phyloP scores from a whole-genome alignment of 2,113 vertebrate genomes.

The Macrotis lagotis region DNA sequence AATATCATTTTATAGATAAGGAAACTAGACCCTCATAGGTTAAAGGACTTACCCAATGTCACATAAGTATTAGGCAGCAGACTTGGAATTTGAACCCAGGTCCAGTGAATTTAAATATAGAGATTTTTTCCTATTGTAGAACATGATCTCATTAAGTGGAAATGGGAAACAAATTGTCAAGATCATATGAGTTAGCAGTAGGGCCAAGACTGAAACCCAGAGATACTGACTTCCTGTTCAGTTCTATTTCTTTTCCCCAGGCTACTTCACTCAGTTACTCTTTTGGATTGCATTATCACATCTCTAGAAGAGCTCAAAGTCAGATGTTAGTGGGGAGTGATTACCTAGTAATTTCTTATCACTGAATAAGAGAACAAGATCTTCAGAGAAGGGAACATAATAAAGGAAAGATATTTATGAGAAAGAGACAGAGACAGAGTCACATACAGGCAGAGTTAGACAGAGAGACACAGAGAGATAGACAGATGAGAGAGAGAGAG shows the following conservation, averaged over 20 bases:
- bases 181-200: not conserved
- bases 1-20: not conserved
- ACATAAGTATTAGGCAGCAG: not conserved
- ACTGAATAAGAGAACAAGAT: too few relatives aligned
- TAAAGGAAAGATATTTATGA: not conserved
- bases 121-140: not conserved
- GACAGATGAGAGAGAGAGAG: too few relatives aligned
- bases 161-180: not conserved
- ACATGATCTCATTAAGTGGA: not conserved
- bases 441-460: not conserved
- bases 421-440: not conserved
- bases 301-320: not conserved
- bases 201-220: not conserved
- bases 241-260: not conserved
- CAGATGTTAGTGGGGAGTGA: not conserved
- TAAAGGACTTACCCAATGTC: not conserved
- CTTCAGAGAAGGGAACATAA: too few relatives aligned
- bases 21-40: not conserved
- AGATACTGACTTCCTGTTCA: not conserved
- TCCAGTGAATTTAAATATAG: not conserved
- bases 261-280: not conserved
- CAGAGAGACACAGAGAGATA: too few relatives aligned
- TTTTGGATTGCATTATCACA: not conserved
- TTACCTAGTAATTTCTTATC: too few relatives aligned
- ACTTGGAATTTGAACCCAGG: not conserved